Base-by-base conservation (phyloP, 2,113 vertebrate species). In the Aepyceros melampus region DNA sequence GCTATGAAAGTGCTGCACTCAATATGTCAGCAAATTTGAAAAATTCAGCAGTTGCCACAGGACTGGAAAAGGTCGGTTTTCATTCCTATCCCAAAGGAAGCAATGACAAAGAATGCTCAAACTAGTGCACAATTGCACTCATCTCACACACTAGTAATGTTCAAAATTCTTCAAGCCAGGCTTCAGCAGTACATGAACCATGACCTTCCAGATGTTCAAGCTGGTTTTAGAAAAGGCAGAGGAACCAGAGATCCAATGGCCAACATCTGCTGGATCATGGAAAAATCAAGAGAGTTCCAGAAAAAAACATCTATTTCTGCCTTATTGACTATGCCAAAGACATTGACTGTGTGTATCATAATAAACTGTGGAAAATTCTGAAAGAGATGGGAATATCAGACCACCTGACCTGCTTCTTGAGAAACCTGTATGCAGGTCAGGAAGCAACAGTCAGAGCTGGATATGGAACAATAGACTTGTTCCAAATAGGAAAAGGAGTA, bases 261-360 rank as follows among this genome's bases (percentile, higher is more conserved):
- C 8, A n/a, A 67, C 2, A 67, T n/a, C 16, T 0, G 2, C 16
- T n/a, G 62, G 16, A n/a, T 19, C 33, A 67, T 19, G 0, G 0
- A n/a, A 17, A 67, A 67, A 67, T 2, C 33, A 67, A n/a, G 16
- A n/a, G 3, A n/a, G 16, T 67, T 67, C 62, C 16, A 67, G 16
- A 19, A n/a, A 19, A n/a, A 67, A 19, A 19, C 16, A 64, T 67
- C 7, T 10, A 19, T n/a, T n/a, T n/a, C 62, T 19, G 1, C 62
- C 19, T 67, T 67, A n/a, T 19, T 67, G 33, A 19, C 62, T 67
- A 19, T 19, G 33, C 16, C 33, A n/a, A 25, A n/a, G 62, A 1
- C 16, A 19, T 67, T n/a, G 33, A n/a, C 62, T 67, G 8, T 67
- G 16, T n/a, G 62, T 2, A 67, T 67, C 33, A 67, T 8, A n/a